Evolutionary conservation across 2,113 vertebrate genomes (phyloP), one percentile per base, ranked within the genome.

Genomic region (Mirounga angustirostris): DNA sequence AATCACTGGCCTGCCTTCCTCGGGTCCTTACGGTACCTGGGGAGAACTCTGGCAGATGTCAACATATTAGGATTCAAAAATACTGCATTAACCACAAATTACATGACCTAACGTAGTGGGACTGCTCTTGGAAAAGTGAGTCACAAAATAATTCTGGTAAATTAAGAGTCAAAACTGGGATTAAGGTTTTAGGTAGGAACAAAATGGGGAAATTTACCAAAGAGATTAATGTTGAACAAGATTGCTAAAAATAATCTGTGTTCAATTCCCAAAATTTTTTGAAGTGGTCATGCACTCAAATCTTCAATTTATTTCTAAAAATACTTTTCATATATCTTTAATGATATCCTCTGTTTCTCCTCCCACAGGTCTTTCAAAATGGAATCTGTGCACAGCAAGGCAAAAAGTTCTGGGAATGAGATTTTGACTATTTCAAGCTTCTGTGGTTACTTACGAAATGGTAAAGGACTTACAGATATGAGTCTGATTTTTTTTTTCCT

Each of bases 331-430:
- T 65, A 52, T 11, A 82, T 74, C 46, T 80, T 65, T 65, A 92
- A 36, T 61, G 82, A 54, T 67, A 83, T 50, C 6, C 14, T 94
- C 33, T 43, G 59, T 50, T 91, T 85, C 82, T 33, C 28, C 9
- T 7, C 59, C 59, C 91, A 61, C 94, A 99, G 99, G 63, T 89
- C 95, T 30, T 98, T 98, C 98, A 98, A 98, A 94, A 94, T 91
- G 26, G 98, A 99, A 88, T 94, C 97, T 85, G 14, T 95, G 0
- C 94, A 94, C 74, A 97, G 96, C n/a, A 99, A 99, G 87, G 69
- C 94, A 88, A 97, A 82, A 98, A 98, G 91, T 43, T 15, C 16
- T 81, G 98, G 98, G 67, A 95, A 87, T 89, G 40, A 96, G 83
- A 71, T 94, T 61, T 88, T 92, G 33, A 93, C 95, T 7, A 88